Evolutionary conservation across 1,140 invertebrate species (phyloP).

Genomic region (Drosophila mayri): DNA sequence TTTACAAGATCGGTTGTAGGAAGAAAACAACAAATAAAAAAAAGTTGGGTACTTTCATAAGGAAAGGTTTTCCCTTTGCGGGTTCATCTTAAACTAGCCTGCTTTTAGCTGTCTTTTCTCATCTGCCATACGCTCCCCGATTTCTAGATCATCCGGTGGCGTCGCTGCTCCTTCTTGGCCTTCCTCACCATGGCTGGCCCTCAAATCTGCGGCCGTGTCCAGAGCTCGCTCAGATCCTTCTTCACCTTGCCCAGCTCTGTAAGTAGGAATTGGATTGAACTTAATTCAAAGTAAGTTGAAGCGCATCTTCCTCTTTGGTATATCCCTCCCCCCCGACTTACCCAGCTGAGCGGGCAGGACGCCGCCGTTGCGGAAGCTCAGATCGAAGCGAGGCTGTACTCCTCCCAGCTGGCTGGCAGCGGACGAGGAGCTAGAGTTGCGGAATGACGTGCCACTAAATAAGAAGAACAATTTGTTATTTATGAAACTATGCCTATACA

Average conservation of each 20-base stretch:
- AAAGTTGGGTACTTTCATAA: slow-evolving; percentile 23
- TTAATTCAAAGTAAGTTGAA: slow-evolving; percentile 8
- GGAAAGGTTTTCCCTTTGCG: slow-evolving; percentile 19
- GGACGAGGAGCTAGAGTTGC: slow-evolving; percentile 60
- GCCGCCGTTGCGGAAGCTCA: slow-evolving; percentile 65
- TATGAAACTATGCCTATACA: background rate
- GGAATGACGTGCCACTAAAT: slow-evolving; percentile 70
- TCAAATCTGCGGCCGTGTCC: slow-evolving; percentile 82
- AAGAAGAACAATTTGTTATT: no score
- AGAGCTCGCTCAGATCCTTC: slow-evolving; percentile 78
- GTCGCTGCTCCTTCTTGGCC: slow-evolving; percentile 35
- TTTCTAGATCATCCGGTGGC: slow-evolving; percentile 48
- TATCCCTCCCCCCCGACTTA: slow-evolving; percentile 31
- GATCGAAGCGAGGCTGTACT: slow-evolving; percentile 72
- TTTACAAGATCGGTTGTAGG: slow-evolving; percentile 46
- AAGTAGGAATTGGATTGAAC: slow-evolving; percentile 19
- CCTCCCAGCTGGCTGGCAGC: slow-evolving; percentile 58
- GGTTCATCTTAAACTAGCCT: slow-evolving; percentile 66
- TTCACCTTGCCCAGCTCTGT: slow-evolving; percentile 78
- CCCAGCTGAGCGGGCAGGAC: slow-evolving; percentile 68
- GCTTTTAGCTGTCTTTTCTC: slow-evolving; percentile 56
- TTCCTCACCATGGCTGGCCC: slow-evolving; percentile 42
- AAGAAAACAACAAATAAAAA: slow-evolving; percentile 30
- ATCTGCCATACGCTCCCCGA: slow-evolving; percentile 7
- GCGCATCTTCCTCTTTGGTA: background rate